Base-by-base conservation (phyloP, 2,888 invertebrate genomes). In the Adelognathus sp. region DNA sequence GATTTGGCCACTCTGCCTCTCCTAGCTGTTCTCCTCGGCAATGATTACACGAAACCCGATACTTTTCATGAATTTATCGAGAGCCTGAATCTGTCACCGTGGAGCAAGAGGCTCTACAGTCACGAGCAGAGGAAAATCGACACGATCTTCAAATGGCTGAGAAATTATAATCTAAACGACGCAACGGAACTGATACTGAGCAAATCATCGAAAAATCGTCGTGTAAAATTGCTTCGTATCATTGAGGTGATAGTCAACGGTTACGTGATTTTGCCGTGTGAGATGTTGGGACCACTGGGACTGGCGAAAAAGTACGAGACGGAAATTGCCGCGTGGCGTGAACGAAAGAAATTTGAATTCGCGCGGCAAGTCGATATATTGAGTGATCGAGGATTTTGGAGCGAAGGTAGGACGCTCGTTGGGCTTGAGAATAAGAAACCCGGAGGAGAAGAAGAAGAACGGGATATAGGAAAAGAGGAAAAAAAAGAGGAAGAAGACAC, bases 21-120 rank as follows among this genome's bases (percentile, higher is more conserved):
- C 24, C 93, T 97, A 81, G 97, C 97, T 0, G 95, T 96, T 0
- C 88, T 98, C 36, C 92, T 98, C 6, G 98, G 98, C 1, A 98
- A 98, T 92, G 98, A 98, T 91, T 98, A 96, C 91, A 95, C 97
- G 7, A 93, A 95, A 39, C 93, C 93, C 73, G 92, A 92, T 3
- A 92, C 93, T 0, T 97, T 98, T 86, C 92, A 92, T 0, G 93
- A 94, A 81, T 97, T 98, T 89, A 96, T 95, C 86, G 90, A 92
- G 0, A 94, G 95, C 64, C 88, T 96, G 6, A 94, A 94, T 87
- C 84, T 95, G 41, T n/a, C 92, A 92, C 46, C 1, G 0, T n/a
- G 83, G 36, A 36, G 3, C 36, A n/a, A 70, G 92, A 91, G 27
- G 7, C 52, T 36, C 3, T 36, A 44, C 16, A 7, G 7, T 18